Percentiles rank a stretch among this genome's conserved stretches.
Evolutionary conservation across 2,797 vertebrate species (phyloP).

Genomic region (Champsocephalus gunnari): DNA sequence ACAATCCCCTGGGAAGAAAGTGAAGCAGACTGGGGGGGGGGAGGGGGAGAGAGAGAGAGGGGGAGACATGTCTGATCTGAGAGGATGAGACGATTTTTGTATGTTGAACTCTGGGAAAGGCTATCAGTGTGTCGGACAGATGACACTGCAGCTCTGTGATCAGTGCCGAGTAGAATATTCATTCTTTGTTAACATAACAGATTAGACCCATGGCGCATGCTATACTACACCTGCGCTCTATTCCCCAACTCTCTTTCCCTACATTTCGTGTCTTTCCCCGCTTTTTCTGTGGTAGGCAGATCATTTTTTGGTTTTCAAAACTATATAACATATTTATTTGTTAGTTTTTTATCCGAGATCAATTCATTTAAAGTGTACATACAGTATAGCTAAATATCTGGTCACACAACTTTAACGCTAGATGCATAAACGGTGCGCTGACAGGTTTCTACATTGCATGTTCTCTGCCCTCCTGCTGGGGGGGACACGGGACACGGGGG

Average conservation of each 20-base stretch:
- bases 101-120: constrained; percentile 30
- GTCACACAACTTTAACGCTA: neutral
- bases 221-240: too few relatives aligned
- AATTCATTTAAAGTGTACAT: neutral
- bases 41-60: neutral
- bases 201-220: neutral
- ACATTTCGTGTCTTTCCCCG: too few relatives aligned
- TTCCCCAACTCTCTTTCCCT: too few relatives aligned
- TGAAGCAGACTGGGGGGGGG: constrained; percentile 3
- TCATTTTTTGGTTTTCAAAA: too few relatives aligned
- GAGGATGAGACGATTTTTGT: constrained; percentile 38
- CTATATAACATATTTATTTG: neutral
- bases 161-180: constrained; percentile 6
- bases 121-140: constrained; percentile 58
- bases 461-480: constrained; percentile 9
- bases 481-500: neutral
- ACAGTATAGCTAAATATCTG: constrained; percentile 2
- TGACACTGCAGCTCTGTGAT: constrained; percentile 59
- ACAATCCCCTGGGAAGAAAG: constrained; percentile 52
- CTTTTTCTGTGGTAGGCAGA: neutral
- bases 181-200: neutral
- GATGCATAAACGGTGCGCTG: neutral
- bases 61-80: constrained; percentile 38
- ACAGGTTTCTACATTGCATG: neutral
- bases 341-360: neutral